A percentile compares a stretch with the other conserved stretches of the same genome.
phyloP scores from a whole-genome alignment of 2,888 invertebrate genomes.

The Agapetus fuscipes region DNA sequence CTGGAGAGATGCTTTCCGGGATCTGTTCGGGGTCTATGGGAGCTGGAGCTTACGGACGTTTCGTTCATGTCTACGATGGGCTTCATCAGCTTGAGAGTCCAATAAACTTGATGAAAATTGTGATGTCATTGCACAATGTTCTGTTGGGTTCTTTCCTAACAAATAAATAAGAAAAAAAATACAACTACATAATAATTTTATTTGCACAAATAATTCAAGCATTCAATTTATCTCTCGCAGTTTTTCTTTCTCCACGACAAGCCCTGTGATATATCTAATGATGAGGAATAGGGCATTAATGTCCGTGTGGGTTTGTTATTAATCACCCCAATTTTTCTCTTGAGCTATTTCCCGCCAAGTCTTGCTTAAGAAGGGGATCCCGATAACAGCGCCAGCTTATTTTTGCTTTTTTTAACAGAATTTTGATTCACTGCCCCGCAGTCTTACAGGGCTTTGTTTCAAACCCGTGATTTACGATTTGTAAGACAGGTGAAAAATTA shows the following conservation, averaged over 20 bases:
- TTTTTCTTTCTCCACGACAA: conserved; percentile 29
- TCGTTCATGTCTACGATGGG: too few relatives aligned
- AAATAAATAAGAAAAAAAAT: too few relatives aligned
- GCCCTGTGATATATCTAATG: conserved; percentile 29
- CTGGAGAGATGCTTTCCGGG: too few relatives aligned
- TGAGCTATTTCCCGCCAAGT: conserved; percentile 19
- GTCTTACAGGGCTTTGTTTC: conserved; percentile 13
- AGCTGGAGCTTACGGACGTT: too few relatives aligned
- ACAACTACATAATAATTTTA: too few relatives aligned
- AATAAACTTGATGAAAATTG: too few relatives aligned
- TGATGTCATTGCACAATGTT: too few relatives aligned
- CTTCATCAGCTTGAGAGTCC: too few relatives aligned
- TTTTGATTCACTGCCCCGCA: conserved; percentile 17
- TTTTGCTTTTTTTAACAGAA: conserved; percentile 16
- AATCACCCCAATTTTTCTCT: conserved; percentile 32
- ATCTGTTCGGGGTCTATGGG: too few relatives aligned
- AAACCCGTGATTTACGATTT: conserved; percentile 9
- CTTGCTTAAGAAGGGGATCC: conserved; percentile 13
- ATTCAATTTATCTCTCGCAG: conserved; percentile 4
- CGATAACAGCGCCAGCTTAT: conserved; percentile 18
- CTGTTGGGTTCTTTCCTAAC: too few relatives aligned
- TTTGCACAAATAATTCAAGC: neutral
- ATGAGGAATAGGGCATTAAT: conserved; percentile 39
- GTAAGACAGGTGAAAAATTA: conserved; percentile 8
- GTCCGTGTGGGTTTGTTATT: conserved; percentile 28